phyloP scores from a whole-genome alignment of 2,797 vertebrate species.

The Pangasius larnaudii region DNA sequence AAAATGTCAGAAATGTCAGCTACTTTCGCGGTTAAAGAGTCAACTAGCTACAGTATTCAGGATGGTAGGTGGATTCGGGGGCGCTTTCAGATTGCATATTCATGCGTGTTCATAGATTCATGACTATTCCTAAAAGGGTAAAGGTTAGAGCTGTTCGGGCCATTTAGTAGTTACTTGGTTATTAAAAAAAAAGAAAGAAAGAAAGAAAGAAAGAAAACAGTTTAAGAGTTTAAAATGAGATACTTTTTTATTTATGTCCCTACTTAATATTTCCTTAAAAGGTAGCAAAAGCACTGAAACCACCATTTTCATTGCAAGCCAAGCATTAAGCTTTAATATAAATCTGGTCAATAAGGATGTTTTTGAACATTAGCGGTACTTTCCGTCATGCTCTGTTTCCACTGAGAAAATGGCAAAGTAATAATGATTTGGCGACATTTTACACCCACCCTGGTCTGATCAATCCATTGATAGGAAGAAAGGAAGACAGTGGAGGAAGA shows the following conservation, averaged over 20 bases:
- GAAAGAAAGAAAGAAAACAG: neutral
- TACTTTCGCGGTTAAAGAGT: neutral
- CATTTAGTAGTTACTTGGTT: neutral
- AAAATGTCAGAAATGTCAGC: neutral
- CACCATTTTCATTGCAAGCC: neutral
- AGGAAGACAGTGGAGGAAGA: slow-evolving; percentile 36
- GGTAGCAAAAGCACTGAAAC: neutral
- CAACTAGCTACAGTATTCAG: neutral
- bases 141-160: neutral
- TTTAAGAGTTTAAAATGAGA: neutral
- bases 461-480: slow-evolving; percentile 8
- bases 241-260: neutral
- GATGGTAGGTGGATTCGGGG: neutral
- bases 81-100: neutral
- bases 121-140: neutral
- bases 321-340: neutral
- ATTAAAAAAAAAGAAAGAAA: neutral
- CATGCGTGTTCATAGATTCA: neutral
- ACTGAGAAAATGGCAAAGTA: slow-evolving; percentile 40
- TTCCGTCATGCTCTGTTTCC: slow-evolving; percentile 1
- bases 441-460: slow-evolving; percentile 33
- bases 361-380: neutral
- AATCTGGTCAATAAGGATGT: neutral
- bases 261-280: neutral
- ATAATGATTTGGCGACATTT: slow-evolving; percentile 44